Evolutionary conservation across 2,888 invertebrate species (phyloP), one percentile per base, ranked within the genome.

Genomic region (Ectemnius cavifrons): DNA sequence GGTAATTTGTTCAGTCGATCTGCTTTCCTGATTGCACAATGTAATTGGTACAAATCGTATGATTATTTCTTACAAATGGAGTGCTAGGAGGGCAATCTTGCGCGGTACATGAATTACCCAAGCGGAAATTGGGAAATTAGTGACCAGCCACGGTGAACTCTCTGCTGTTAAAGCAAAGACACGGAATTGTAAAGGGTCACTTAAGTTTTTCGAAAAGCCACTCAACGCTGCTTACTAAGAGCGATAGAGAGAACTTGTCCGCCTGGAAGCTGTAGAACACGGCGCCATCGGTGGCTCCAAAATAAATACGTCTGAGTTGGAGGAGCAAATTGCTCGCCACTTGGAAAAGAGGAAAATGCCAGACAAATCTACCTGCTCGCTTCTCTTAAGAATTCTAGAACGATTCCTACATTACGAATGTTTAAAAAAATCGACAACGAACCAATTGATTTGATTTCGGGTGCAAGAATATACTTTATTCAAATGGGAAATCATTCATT

Each of bases 41-140:
- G 56, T 37, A 62, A 69, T 65, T 61, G 46, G 61, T 27, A 28
- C 18, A 64, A 63, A 63, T 23, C 57, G 46, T 20, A 67, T 46
- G 70, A 67, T 78, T 23, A 23, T 37, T 66, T 62, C 58, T 80
- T 78, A 63, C 56, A 59, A 20, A 72, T 71, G 67, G 37, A n/a
- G 18, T 62, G 18, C 45, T 11, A 52, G 52, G 2, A 16, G 11
- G 23, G 23, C 20, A 13, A 27, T 20, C 23, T 23, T 23, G 23
- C 23, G 18, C 16, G 59, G 28, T 46, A 56, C 27, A 46, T 14
- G 58, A 67, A 75, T 73, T 75, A 57, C 59, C 27, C 67, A 63
- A 66, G 20, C 64, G 68, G 67, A 67, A 73, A 80, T 78, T 64
- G 68, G 72, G 66, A 59, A 71, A 75, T 75, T 68, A 78, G 67